A percentile compares a stretch with the other conserved stretches of the same genome.
Conservation (phyloP, 2,113 vertebrate species). For the Nansenia antarctica region DNA sequence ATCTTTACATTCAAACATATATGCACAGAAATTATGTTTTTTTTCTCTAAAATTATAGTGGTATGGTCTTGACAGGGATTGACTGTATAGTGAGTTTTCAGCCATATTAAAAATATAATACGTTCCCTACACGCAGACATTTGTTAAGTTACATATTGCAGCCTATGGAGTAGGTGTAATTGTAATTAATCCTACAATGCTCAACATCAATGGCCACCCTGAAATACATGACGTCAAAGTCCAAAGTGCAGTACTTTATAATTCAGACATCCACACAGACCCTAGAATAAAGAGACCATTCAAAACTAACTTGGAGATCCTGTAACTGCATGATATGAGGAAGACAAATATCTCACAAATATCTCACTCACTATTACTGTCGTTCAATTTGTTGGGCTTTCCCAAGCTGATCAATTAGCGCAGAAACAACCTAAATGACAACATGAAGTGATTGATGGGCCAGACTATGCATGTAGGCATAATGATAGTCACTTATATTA, state of each 20-base stretch:
- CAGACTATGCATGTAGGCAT: too few relatives aligned
- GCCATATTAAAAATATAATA: not conserved
- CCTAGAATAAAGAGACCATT: not conserved
- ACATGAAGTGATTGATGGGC: not conserved
- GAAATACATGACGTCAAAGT: not conserved
- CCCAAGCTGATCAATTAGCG: not conserved
- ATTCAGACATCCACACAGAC: not conserved
- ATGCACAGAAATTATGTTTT: not conserved
- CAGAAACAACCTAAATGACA: not conserved
- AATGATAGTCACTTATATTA: too few relatives aligned
- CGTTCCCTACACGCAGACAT: not conserved
- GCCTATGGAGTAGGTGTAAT: not conserved
- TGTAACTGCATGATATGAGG: not conserved
- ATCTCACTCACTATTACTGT: not conserved
- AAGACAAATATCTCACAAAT: too few relatives aligned
- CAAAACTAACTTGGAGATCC: not conserved
- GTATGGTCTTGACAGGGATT: not conserved
- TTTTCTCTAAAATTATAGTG: not conserved
- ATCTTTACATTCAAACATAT: not conserved
- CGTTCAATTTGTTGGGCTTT: not conserved
- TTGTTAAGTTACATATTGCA: not conserved
- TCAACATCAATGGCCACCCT: not conserved
- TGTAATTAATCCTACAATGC: not conserved
- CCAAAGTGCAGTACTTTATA: not conserved
- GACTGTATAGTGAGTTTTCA: not conserved